phyloP scores from a whole-genome alignment of 30 jellyfish, hydroid and myxozoan genomes.

The Catostylus mosaicus region DNA sequence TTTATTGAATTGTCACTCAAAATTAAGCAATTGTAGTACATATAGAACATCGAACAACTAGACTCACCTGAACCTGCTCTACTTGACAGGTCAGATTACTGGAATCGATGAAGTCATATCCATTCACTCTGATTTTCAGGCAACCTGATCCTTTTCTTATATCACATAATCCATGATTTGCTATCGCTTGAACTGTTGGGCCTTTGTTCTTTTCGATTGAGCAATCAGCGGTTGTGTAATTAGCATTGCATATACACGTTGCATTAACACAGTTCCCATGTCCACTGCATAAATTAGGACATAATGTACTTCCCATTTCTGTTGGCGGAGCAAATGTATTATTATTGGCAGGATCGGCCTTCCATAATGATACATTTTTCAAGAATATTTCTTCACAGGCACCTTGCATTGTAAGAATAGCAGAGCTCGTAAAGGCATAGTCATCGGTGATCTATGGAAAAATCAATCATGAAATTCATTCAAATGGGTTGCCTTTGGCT shows the following conservation, averaged over 20 bases:
- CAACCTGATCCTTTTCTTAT: slow-evolving; percentile 74
- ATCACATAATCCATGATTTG: slow-evolving; percentile 77
- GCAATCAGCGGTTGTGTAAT: slow-evolving; percentile 84
- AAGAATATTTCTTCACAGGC: slow-evolving; percentile 80
- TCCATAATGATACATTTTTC: slow-evolving; percentile 59
- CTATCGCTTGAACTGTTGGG: slow-evolving; percentile 69
- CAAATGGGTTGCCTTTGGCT: too few relatives aligned
- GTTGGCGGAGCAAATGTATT: slow-evolving; percentile 75
- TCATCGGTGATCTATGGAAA: slow-evolving; percentile 68
- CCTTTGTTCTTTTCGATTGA: slow-evolving; percentile 70
- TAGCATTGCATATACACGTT: slow-evolving; percentile 75
- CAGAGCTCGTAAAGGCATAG: slow-evolving; percentile 41
- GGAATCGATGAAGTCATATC: slow-evolving; percentile 76
- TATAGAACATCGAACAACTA: background rate
- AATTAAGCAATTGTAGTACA: too few relatives aligned
- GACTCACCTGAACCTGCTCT: slow-evolving; percentile 66
- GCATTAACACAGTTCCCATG: slow-evolving; percentile 89
- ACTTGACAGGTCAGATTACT: slow-evolving; percentile 58
- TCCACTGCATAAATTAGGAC: slow-evolving; percentile 88
- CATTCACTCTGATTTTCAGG: slow-evolving; percentile 70
- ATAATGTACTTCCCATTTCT: slow-evolving; percentile 77
- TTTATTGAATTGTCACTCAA: too few relatives aligned
- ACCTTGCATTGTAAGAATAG: slow-evolving; percentile 63
- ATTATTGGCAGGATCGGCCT: slow-evolving; percentile 54
- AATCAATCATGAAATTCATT: background rate